phyloP scores from a whole-genome alignment of 2,888 invertebrate species.

The Teleogryllus oceanicus region DNA sequence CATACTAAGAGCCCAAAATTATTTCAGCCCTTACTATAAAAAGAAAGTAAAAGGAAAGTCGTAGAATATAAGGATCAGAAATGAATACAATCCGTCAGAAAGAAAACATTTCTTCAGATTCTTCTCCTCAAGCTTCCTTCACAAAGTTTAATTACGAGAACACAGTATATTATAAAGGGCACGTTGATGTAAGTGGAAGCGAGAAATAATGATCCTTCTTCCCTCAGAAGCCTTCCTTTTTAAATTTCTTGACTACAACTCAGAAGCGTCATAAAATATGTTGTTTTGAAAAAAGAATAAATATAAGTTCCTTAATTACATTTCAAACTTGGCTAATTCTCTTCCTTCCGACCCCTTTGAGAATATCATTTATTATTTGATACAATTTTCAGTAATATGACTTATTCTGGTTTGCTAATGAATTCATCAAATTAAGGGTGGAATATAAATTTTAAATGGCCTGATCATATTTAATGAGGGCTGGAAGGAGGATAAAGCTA shows the following conservation, averaged over 20 bases:
- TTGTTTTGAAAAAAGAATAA: neutral
- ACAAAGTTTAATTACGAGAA: no score
- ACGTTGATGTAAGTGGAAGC: neutral
- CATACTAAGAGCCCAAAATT: no score
- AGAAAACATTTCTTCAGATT: no score
- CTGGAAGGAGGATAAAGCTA: neutral
- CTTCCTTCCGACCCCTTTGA: neutral
- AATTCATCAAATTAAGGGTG: neutral
- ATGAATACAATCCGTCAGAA: no score
- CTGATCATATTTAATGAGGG: slow-evolving; percentile 4
- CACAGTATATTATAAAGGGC: no score
- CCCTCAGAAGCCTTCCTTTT: neutral
- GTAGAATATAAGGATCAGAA: no score
- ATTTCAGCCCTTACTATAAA: no score
- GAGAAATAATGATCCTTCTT: neutral
- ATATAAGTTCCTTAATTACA: neutral
- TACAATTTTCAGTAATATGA: neutral
- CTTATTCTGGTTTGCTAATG: neutral
- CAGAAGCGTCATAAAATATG: neutral
- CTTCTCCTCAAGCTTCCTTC: no score
- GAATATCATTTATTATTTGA: neutral
- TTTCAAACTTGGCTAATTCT: neutral
- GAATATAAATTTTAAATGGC: slow-evolving; percentile 1
- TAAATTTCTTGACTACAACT: neutral
- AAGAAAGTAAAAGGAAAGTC: no score